A percentile compares a stretch with the other conserved stretches of the same genome.
phyloP scores from a whole-genome alignment of 2,888 invertebrate species.

The Deilephila elpenor region DNA sequence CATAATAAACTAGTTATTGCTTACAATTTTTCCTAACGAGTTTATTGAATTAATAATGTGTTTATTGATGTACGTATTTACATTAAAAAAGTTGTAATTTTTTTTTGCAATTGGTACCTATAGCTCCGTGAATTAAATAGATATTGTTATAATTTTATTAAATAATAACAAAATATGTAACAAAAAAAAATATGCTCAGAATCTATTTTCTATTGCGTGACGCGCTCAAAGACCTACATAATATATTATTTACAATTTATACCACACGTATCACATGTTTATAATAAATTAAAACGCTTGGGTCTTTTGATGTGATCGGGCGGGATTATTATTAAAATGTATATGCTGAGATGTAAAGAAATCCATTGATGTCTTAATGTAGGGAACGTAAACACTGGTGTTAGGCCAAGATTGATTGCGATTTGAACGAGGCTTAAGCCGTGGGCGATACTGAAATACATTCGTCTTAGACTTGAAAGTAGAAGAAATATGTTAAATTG shows the following conservation, averaged over 20 bases:
- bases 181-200: no score
- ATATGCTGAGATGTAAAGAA: slow-evolving; percentile 12
- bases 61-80: no score
- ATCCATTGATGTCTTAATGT: slow-evolving; percentile 24
- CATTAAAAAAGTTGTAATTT: no score
- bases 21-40: no score
- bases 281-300: slow-evolving; percentile 2
- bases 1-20: no score
- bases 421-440: slow-evolving; percentile 9
- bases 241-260: slow-evolving; percentile 5
- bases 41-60: no score
- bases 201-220: no score
- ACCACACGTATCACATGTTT: not conserved
- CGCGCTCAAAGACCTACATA: no score
- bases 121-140: no score
- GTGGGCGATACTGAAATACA: slow-evolving; percentile 16
- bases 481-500: not conserved
- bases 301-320: slow-evolving; percentile 18
- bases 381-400: slow-evolving; percentile 7
- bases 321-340: slow-evolving; percentile 21
- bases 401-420: slow-evolving; percentile 14
- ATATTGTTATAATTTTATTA: no score
- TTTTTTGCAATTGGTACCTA: no score
- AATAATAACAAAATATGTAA: no score
- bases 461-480: not conserved